phyloP scores from a whole-genome alignment of 1,140 invertebrate genomes.

The Palaemon carinicauda region DNA sequence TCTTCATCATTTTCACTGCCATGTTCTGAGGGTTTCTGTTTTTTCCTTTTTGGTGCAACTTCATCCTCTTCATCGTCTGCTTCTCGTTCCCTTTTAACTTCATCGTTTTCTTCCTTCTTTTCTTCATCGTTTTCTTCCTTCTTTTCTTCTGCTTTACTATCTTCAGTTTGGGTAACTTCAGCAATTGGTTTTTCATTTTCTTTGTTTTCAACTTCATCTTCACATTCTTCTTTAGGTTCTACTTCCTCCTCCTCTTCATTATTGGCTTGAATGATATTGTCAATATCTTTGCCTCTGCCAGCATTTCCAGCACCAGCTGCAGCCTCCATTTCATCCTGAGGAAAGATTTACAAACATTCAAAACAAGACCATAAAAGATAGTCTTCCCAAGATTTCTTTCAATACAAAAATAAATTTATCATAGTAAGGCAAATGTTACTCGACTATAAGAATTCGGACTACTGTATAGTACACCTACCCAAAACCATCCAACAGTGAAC shows the following conservation, averaged over 20 bases:
- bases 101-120: slow-evolving; percentile 49
- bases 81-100: slow-evolving; percentile 25
- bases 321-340: slow-evolving; percentile 75
- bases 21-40: slow-evolving; percentile 25
- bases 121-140: slow-evolving; percentile 39
- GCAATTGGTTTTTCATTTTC: neutral
- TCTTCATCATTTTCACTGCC: slow-evolving; percentile 48
- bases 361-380: neutral
- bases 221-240: slow-evolving; percentile 20
- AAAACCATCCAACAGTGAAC: no score
- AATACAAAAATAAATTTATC: no score
- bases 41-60: slow-evolving; percentile 69
- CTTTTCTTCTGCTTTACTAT: slow-evolving; percentile 53
- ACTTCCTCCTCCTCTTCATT: slow-evolving; percentile 59
- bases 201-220: neutral
- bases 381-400: no score
- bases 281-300: slow-evolving; percentile 87
- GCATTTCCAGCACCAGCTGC: slow-evolving; percentile 79
- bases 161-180: neutral
- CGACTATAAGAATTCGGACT: no score
- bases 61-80: slow-evolving; percentile 62
- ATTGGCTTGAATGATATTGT: slow-evolving; percentile 81
- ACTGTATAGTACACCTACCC: no score
- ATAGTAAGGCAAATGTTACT: no score
- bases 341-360: neutral